These are phyloP conservation scores for Scomberomorus guttatus DNA, from an alignment of 2,797 vertebrate genomes.

Conservation along the genomic window DNA sequence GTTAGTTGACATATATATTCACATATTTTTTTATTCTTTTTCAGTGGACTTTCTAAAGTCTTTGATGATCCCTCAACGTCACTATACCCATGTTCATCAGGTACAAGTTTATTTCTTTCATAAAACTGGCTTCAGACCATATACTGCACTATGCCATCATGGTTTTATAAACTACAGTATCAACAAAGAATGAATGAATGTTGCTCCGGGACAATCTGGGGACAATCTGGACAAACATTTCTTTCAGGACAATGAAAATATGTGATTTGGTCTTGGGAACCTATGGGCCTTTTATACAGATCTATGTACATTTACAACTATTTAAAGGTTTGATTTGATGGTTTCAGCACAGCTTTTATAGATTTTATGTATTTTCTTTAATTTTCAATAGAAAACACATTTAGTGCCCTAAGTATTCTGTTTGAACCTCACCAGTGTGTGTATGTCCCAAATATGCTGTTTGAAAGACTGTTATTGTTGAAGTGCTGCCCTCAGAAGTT, in stretches of 20 bases:
- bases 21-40: slow-evolving; percentile 34
- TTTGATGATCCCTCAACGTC: slow-evolving; percentile 48
- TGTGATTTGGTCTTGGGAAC: slow-evolving; percentile 23
- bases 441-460: slow-evolving; percentile 42
- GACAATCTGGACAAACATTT: neutral
- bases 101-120: slow-evolving; percentile 52
- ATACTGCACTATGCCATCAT: neutral
- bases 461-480: slow-evolving; percentile 15
- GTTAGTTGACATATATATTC: neutral
- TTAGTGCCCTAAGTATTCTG: slow-evolving; percentile 5
- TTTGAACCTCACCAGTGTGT: slow-evolving; percentile 29
- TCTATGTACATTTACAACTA: neutral
- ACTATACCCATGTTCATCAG: slow-evolving; percentile 50
- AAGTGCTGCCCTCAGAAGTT: slow-evolving; percentile 5
- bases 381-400: slow-evolving; percentile 1
- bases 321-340: slow-evolving; percentile 17
- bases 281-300: neutral
- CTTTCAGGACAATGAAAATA: slow-evolving; percentile 30
- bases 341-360: slow-evolving; percentile 4
- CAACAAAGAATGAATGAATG: neutral
- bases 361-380: neutral
- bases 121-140: neutral
- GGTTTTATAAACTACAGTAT: neutral
- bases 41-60: slow-evolving; percentile 50
- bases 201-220: neutral